These are phyloP conservation scores for Hydropsyche betteni DNA, from an alignment of 2,888 invertebrate genomes.

Conservation along the genomic window DNA sequence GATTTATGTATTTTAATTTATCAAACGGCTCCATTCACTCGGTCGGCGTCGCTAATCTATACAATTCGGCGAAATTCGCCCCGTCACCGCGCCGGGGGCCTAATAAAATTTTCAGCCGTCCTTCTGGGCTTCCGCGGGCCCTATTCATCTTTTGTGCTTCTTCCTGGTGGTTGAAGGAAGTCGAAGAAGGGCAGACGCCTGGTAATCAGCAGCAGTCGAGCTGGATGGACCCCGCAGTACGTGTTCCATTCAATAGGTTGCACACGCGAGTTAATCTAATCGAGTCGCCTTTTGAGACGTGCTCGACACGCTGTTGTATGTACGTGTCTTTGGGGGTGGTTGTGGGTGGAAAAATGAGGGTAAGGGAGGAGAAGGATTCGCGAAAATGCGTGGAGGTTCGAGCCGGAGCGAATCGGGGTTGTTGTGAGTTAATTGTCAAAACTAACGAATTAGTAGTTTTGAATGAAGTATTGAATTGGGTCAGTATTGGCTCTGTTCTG, in stretches of 20 bases:
- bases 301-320: too few relatives aligned
- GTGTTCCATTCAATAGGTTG: conserved; percentile 34
- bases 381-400: too few relatives aligned
- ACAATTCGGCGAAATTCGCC: conserved; percentile 12
- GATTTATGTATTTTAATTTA: conserved; percentile 40
- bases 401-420: too few relatives aligned
- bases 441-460: too few relatives aligned
- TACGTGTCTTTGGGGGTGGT: too few relatives aligned
- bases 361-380: too few relatives aligned
- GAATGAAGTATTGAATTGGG: too few relatives aligned
- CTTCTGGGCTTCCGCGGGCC: background rate
- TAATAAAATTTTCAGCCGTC: conserved; percentile 41
- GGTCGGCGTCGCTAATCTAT: conserved; percentile 30
- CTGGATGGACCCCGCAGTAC: background rate
- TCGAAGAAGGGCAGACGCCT: conserved; percentile 29
- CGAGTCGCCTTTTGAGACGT: conserved; percentile 21
- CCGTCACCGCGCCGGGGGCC: conserved; percentile 29
- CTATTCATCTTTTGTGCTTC: conserved; percentile 14
- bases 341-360: too few relatives aligned
- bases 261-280: conserved; percentile 44
- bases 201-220: conserved; percentile 35
- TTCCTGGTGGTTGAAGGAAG: conserved; percentile 30
- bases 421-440: too few relatives aligned
- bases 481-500: too few relatives aligned
- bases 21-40: background rate